Evolutionary conservation across 2,888 invertebrate genomes (phyloP), one percentile per base, ranked within the genome.

Genomic region (Aspidiotus destructor): DNA sequence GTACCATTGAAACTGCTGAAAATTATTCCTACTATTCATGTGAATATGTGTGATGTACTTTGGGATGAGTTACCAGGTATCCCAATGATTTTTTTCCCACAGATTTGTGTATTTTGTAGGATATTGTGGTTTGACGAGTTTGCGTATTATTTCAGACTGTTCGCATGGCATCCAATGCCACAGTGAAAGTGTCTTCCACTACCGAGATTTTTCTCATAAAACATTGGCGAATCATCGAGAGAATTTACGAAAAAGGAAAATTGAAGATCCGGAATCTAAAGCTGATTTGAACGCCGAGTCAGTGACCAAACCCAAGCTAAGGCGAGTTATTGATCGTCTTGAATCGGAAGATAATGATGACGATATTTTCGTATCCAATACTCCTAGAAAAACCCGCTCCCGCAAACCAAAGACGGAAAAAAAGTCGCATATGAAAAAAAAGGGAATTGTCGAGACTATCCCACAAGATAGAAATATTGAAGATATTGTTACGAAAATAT

Each of bases 141-240:
- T 69, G 67, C 52, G 28, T 28, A 28, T 28, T 28, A 5, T 69
- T 72, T 68, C 70, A 73, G 72, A 71, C 60, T 72, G 72, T 57
- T 69, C 67, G n/a, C 53, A 60, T 42, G 72, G 72, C 6, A 44
- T 58, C 1, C 41, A 68, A 10, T 72, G 72, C 63, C n/a, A 70
- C 1, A 71, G 62, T 55, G 62, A 68, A 17, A 70, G 70, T 60
- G 65, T 72, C 42, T 72, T 71, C 41, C 72, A 72, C 54, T 72
- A 71, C 54, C 70, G 72, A 62, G 72, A 72, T 57, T 72, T 60
- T 54, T 60, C 70, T 8, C 72, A 72, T 61, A 61, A 62, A 10
- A 16, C 65, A 42, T 62, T 72, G 10, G 72, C 72, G 11, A 52
- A 7, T 48, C 55, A 65, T 54, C 64, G 52, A 42, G 69, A 70